Evolutionary conservation across 2,888 invertebrate species (phyloP).

Genomic region (Xestia rhomboidea): DNA sequence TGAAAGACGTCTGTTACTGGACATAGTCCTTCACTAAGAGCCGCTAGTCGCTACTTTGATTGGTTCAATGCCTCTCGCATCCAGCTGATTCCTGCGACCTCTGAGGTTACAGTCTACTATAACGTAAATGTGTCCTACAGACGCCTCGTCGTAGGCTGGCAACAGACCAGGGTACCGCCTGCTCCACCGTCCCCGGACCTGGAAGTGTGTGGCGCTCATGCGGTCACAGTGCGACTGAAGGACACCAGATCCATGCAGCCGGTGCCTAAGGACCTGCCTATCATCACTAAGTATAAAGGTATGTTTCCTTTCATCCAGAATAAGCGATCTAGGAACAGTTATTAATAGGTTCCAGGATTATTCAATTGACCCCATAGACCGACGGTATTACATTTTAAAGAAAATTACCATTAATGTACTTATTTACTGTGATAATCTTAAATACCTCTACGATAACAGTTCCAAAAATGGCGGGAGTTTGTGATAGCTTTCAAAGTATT

Average conservation of each 20-base stretch:
- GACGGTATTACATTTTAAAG: background rate
- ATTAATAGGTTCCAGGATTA: background rate
- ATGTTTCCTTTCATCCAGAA: slow-evolving; percentile 55
- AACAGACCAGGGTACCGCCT: slow-evolving; percentile 95
- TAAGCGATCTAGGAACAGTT: too few relatives aligned
- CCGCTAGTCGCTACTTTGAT: background rate
- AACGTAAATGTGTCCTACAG: slow-evolving; percentile 62
- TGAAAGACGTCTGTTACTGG: background rate
- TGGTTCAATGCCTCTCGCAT: background rate
- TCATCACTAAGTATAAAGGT: slow-evolving; percentile 98
- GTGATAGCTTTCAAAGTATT: background rate
- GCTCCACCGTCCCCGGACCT: slow-evolving; percentile 95
- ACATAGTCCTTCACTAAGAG: background rate
- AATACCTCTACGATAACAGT: background rate
- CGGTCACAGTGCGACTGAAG: slow-evolving; percentile 92
- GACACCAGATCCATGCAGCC: slow-evolving; percentile 92
- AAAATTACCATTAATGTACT: background rate
- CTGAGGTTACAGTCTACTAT: background rate
- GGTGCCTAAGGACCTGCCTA: slow-evolving; percentile 94
- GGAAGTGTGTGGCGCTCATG: slow-evolving; percentile 94
- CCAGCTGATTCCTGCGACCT: background rate
- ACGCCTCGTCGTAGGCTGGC: slow-evolving; percentile 95
- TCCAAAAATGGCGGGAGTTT: background rate
- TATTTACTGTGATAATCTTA: background rate
- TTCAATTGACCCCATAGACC: background rate